Evolutionary conservation across 2,888 invertebrate genomes (phyloP), one percentile per base, ranked within the genome.

Genomic region (Eupithecia subumbrata): DNA sequence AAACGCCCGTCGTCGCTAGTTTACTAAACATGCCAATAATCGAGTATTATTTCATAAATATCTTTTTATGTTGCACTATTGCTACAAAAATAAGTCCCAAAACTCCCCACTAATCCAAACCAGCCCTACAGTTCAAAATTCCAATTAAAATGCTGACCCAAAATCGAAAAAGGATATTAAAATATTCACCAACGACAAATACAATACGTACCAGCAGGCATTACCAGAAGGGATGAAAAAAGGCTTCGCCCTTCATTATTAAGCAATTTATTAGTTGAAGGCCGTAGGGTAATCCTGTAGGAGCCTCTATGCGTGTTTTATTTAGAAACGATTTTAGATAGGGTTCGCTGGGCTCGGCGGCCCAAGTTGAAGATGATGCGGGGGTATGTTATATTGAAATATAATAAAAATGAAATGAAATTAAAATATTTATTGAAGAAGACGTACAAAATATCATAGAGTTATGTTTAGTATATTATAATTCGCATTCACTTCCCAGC

Each of bases 271-370:
- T 94, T 94, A 93, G 93, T 90, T 89, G 85, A 82, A 85, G 85
- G 83, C 84, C 80, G 79, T 74, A 83, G 81, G 84, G 82, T 84
- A 86, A 93, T 92, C 93, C 93, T 89, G 77, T 84, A 84, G 93
- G 93, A 88, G 87, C 86, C 85, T 89, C 88, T 89, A 89, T 85
- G 86, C 87, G 89, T 86, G 92, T 92, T 93, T 94, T 93, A 93
- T 93, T 93, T 93, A 87, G 82, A 90, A 93, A 88, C 93, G 93
- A 89, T 94, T 93, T 94, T 91, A 91, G 93, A 93, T 94, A 92
- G 91, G 92, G 92, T 89, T 90, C 86, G 87, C 86, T 84, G 83
- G 81, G 84, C 83, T 82, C 83, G 40, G 69, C 77, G 84, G 83
- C 25, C n/a, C 43, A 79, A 82, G 78, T 0, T 0, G 73, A 11